These are phyloP conservation scores for Thaleichthys pacificus DNA, from an alignment of 2,797 vertebrate genomes.

Conservation along the genomic window DNA sequence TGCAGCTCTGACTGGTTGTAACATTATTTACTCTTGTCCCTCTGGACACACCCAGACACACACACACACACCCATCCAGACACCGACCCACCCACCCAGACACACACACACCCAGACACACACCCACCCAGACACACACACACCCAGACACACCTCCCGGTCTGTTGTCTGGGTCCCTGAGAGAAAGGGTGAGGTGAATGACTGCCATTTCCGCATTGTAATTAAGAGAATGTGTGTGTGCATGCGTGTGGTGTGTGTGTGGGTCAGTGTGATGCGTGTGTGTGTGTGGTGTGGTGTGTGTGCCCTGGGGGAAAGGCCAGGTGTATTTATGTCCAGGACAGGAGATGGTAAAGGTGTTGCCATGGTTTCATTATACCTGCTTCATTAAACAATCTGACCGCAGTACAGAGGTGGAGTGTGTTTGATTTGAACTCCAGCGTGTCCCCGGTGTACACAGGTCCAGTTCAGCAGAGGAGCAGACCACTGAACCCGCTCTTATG, in stretches of 20 bases:
- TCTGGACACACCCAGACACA: not conserved
- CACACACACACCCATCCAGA: not conserved
- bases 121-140: not conserved
- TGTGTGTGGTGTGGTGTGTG: not conserved
- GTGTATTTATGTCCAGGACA: slow-evolving; percentile 77
- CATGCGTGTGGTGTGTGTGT: not conserved
- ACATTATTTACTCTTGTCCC: too few relatives aligned
- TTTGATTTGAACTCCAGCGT: not conserved
- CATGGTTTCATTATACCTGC: slow-evolving; percentile 61
- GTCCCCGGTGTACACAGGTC: not conserved
- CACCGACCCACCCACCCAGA: not conserved
- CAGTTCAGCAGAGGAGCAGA: not conserved
- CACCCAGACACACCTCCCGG: not conserved
- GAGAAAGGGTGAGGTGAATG: not conserved
- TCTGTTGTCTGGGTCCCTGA: not conserved
- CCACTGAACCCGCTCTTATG: not conserved
- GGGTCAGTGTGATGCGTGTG: not conserved
- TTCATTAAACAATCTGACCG: not conserved
- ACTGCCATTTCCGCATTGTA: not conserved
- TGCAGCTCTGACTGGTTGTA: too few relatives aligned
- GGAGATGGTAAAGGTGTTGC: slow-evolving; percentile 84
- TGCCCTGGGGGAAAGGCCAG: slow-evolving; percentile 13
- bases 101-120: not conserved
- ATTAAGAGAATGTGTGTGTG: not conserved
- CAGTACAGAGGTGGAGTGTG: not conserved